phyloP scores from a whole-genome alignment of 1,140 invertebrate species.

The Chironomus tepperi region DNA sequence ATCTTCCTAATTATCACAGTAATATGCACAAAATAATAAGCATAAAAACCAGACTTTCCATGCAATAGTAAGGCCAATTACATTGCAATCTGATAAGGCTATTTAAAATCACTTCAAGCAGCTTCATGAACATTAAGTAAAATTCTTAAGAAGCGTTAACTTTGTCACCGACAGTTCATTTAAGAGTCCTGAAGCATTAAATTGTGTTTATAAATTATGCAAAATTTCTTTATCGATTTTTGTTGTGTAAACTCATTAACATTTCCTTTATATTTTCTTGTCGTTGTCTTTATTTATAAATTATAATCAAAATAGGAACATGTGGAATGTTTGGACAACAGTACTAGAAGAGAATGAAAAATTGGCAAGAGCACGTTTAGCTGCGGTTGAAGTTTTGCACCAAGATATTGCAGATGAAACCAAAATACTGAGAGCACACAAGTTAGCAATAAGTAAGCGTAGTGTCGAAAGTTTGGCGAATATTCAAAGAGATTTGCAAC shows the following conservation, averaged over 20 bases:
- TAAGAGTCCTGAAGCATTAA: too few relatives aligned
- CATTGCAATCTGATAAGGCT: too few relatives aligned
- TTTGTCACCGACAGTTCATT: too few relatives aligned
- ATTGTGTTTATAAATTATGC: conserved; percentile 24
- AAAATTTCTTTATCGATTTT: conserved; percentile 32
- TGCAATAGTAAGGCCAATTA: too few relatives aligned
- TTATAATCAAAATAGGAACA: conserved; percentile 60
- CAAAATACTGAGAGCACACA: conserved; percentile 72
- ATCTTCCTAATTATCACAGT: too few relatives aligned
- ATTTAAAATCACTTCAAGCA: too few relatives aligned
- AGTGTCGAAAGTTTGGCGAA: conserved; percentile 74
- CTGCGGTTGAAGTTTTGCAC: conserved; percentile 88
- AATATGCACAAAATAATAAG: too few relatives aligned
- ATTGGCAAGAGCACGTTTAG: conserved; percentile 76
- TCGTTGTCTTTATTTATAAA: not conserved
- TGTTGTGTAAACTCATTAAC: not conserved
- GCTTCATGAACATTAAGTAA: too few relatives aligned
- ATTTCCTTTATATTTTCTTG: not conserved
- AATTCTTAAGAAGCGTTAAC: too few relatives aligned
- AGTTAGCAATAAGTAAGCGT: conserved; percentile 81
- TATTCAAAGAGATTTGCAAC: conserved; percentile 84
- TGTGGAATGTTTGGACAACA: conserved; percentile 92
- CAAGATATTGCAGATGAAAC: conserved; percentile 89
- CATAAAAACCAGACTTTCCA: too few relatives aligned
- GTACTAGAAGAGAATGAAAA: conserved; percentile 94